phyloP scores from a whole-genome alignment of 2,797 vertebrate genomes.

The Xenentodon cancila region DNA sequence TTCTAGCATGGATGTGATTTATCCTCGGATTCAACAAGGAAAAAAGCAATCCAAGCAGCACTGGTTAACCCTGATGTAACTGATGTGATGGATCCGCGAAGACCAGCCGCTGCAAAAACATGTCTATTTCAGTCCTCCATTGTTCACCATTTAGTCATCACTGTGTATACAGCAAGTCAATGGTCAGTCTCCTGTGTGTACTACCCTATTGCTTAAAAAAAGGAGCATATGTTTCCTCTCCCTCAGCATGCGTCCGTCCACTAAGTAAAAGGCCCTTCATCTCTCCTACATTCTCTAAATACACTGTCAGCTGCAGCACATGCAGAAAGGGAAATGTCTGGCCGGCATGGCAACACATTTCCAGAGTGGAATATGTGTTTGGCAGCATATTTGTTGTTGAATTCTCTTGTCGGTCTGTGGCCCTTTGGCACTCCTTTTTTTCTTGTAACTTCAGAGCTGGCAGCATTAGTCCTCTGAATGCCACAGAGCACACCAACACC shows the following conservation, averaged over 20 bases:
- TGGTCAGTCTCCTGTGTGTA: constrained; percentile 58
- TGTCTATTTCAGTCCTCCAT: constrained; percentile 77
- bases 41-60: constrained; percentile 26
- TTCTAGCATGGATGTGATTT: constrained; percentile 6
- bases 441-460: constrained; percentile 44
- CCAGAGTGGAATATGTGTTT: constrained; percentile 65
- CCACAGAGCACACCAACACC: constrained; percentile 52
- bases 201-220: constrained; percentile 43
- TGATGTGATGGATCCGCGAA: constrained; percentile 62
- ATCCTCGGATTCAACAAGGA: constrained; percentile 24
- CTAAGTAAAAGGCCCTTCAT: constrained; percentile 44
- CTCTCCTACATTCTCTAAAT: constrained; percentile 32
- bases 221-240: constrained; percentile 68
- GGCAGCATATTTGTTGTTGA: constrained; percentile 42
- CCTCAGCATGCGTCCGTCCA: constrained; percentile 66
- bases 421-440: constrained; percentile 41
- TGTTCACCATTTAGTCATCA: constrained; percentile 75
- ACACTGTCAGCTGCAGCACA: constrained; percentile 13
- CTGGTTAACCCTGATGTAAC: constrained; percentile 62
- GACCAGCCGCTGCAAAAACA: constrained; percentile 65
- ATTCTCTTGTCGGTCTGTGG: constrained; percentile 35
- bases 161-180: constrained; percentile 62
- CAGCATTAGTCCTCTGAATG: constrained; percentile 40
- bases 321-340: constrained; percentile 54
- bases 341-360: constrained; percentile 58